Percentiles rank a stretch among this genome's conserved stretches.
Conservation (phyloP, 2,113 vertebrate species). For the Percina caprodes region DNA sequence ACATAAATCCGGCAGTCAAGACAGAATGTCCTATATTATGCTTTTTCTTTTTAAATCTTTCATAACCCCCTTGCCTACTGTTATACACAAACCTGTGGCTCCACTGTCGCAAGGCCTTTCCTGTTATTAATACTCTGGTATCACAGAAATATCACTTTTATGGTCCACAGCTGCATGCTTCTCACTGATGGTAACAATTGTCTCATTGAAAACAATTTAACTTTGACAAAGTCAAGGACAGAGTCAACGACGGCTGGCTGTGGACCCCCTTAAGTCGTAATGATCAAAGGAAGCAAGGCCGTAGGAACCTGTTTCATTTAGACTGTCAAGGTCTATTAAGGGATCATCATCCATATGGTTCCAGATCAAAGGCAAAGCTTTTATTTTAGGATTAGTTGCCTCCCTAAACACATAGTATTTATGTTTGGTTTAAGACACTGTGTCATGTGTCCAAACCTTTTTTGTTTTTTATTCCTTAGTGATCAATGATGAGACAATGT, state of each 20-base stretch:
- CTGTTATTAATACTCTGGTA: conserved; percentile 44
- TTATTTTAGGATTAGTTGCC: conserved; percentile 24
- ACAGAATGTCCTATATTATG: conserved; percentile 44
- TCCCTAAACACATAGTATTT: conserved; percentile 1
- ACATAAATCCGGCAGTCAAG: conserved; percentile 51
- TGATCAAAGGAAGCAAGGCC: conserved; percentile 71
- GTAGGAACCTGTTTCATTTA: conserved; percentile 62
- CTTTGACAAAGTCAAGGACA: conserved; percentile 75
- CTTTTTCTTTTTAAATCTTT: conserved; percentile 28
- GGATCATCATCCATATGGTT: conserved; percentile 50
- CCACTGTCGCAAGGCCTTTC: conserved; percentile 29
- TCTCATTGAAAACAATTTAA: conserved; percentile 65
- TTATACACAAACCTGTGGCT: conserved; percentile 28
- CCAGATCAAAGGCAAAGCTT: conserved; percentile 51
- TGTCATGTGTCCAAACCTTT: neutral
- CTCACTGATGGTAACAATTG: conserved; percentile 66
- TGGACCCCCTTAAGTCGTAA: conserved; percentile 46
- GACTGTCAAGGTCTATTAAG: conserved; percentile 63
- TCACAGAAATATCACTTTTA: conserved; percentile 60
- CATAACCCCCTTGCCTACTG: conserved; percentile 18
- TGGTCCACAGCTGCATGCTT: conserved; percentile 49
- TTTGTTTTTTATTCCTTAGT: neutral
- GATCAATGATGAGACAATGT: neutral
- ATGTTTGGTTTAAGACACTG: neutral
- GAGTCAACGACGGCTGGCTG: conserved; percentile 46